Percentiles rank a stretch among this genome's conserved stretches.
Evolutionary conservation across 2,797 vertebrate genomes (phyloP).

Genomic region (Phylloscopus collybita): DNA sequence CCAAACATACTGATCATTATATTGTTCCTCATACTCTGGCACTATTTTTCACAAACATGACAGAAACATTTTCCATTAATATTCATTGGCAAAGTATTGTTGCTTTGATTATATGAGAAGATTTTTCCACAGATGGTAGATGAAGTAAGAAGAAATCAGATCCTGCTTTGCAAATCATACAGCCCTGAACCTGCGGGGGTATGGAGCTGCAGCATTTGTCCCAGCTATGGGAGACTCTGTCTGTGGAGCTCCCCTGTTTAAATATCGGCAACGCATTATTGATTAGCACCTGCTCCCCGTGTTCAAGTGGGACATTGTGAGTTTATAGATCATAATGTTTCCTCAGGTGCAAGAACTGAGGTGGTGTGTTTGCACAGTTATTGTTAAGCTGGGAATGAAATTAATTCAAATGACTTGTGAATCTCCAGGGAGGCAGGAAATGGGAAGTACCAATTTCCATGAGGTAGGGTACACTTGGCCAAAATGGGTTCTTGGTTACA

Average conservation of each 20-base stretch:
- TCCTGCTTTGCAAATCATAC: not conserved
- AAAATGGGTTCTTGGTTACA: not conserved
- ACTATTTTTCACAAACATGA: not conserved
- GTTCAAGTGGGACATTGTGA: conserved; percentile 32
- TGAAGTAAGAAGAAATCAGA: not conserved
- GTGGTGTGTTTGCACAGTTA: not conserved
- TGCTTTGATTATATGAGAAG: not conserved
- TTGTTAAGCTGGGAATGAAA: conserved; percentile 36
- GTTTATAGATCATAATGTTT: conserved; percentile 59
- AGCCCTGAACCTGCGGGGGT: not conserved
- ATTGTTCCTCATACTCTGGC: fast-evolving
- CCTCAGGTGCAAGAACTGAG: conserved; percentile 50
- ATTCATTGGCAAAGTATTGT: not conserved
- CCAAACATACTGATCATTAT: not conserved
- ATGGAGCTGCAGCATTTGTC: fast-evolving
- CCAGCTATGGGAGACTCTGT: not conserved
- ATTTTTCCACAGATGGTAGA: not conserved
- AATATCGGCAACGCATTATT: conserved; percentile 1
- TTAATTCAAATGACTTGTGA: conserved; percentile 33
- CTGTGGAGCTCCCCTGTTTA: conserved; percentile 18
- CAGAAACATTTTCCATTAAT: not conserved
- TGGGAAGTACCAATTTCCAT: conserved; percentile 30
- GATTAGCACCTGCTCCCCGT: conserved; percentile 52
- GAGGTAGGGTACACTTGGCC: not conserved
- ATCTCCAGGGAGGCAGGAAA: conserved; percentile 7